Percentiles rank a stretch among this genome's conserved stretches.
These are phyloP conservation scores for Plemyria rubiginata DNA, from an alignment of 2,888 invertebrate species.

Conservation along the genomic window DNA sequence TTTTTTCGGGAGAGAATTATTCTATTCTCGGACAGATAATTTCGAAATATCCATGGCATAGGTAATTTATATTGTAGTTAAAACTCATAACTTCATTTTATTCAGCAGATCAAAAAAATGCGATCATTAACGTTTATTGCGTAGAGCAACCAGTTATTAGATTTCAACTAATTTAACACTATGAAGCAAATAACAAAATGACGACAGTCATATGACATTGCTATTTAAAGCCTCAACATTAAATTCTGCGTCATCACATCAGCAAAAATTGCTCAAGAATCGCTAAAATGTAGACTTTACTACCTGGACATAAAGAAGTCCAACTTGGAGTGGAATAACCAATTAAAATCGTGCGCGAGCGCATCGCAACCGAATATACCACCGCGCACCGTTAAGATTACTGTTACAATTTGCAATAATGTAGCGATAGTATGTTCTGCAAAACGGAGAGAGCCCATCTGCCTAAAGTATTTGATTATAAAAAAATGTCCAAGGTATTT, in stretches of 20 bases:
- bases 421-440: conserved; percentile 21
- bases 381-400: conserved; percentile 62
- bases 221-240: conserved; percentile 14
- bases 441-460: conserved; percentile 1
- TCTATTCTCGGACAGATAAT: too few relatives aligned
- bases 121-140: too few relatives aligned
- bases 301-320: conserved; percentile 7
- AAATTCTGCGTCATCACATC: conserved; percentile 20
- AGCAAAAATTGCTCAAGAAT: not conserved
- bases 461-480: not conserved
- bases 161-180: conserved; percentile 29
- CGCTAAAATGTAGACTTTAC: conserved; percentile 10
- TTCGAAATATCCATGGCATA: too few relatives aligned
- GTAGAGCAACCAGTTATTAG: too few relatives aligned
- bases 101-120: too few relatives aligned
- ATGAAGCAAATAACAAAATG: conserved; percentile 27
- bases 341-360: conserved; percentile 55
- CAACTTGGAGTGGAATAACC: conserved; percentile 49
- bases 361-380: conserved; percentile 50
- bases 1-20: too few relatives aligned
- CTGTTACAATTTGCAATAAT: conserved; percentile 50
- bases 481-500: too few relatives aligned
- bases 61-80: too few relatives aligned
- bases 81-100: too few relatives aligned
- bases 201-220: conserved; percentile 19